Conservation (phyloP, 23 tunicate species). For the Halocynthia roretzi region DNA sequence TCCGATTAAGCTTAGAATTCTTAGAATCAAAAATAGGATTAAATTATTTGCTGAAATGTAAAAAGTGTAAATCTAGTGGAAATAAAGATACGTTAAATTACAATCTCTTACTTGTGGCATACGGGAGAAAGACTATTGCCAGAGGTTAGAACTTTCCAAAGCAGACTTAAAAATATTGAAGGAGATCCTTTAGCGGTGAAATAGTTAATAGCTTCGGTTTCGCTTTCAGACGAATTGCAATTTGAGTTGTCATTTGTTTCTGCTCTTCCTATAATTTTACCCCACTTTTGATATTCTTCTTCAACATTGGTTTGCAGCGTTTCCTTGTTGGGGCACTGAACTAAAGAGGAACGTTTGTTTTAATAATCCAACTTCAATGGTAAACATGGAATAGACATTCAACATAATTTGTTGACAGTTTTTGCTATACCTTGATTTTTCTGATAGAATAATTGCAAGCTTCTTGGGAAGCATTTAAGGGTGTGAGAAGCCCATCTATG, state of each 20-base stretch:
- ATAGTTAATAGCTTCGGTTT: constrained; percentile 43
- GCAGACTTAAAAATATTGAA: constrained; percentile 50
- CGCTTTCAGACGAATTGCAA: constrained; percentile 12
- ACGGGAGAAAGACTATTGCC: constrained; percentile 37
- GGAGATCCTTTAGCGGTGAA: constrained; percentile 30
- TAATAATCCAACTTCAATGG: too few relatives aligned
- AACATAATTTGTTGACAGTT: neutral
- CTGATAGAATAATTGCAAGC: constrained; percentile 42
- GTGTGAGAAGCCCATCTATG: constrained; percentile 88
- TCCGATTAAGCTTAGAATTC: constrained; percentile 7
- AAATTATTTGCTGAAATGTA: neutral
- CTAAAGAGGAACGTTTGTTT: neutral
- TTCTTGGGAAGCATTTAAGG: constrained; percentile 66
- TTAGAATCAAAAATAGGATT: neutral
- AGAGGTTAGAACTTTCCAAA: constrained; percentile 80
- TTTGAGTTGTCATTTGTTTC: neutral
- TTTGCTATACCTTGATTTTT: neutral
- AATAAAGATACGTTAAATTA: too few relatives aligned
- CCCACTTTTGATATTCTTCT: constrained; percentile 64
- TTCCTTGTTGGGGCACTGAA: constrained; percentile 45
- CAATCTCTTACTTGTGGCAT: constrained; percentile 43
- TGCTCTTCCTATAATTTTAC: constrained; percentile 20
- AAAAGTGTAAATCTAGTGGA: neutral
- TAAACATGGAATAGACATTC: too few relatives aligned
- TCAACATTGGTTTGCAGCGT: constrained; percentile 47